Conservation (phyloP, 2,888 invertebrate species). For the Lepidocyrtinus sp. region DNA sequence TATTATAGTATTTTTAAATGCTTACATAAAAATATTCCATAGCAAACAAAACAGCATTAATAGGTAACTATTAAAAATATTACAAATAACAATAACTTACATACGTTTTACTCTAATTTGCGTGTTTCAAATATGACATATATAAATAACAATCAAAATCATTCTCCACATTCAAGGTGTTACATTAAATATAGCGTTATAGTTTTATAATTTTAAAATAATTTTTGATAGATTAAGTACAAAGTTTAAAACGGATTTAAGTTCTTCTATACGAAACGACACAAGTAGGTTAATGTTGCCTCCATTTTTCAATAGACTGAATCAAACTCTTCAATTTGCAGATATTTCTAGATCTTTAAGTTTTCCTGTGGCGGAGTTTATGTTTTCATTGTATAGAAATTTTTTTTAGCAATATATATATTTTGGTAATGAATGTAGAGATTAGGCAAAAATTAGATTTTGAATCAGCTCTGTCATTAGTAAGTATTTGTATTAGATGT, state of each 20-base stretch:
- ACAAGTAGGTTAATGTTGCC: too few relatives aligned
- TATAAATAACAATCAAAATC: not conserved
- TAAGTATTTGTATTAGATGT: conserved; percentile 17
- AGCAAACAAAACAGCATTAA: not conserved
- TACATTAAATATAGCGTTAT: not conserved
- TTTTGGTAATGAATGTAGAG: not conserved
- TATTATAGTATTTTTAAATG: not conserved
- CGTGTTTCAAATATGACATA: not conserved
- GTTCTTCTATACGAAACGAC: not conserved
- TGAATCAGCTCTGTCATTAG: conserved; percentile 52
- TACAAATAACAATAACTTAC: not conserved
- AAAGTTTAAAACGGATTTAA: not conserved
- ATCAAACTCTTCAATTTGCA: not conserved
- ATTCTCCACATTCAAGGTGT: not conserved
- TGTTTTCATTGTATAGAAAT: not conserved
- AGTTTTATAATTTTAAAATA: not conserved
- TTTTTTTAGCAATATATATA: not conserved
- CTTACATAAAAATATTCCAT: not conserved
- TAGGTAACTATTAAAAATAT: not conserved
- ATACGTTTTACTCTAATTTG: not conserved
- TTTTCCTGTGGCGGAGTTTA: not conserved
- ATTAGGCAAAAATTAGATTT: conserved; percentile 46
- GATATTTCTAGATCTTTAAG: not conserved
- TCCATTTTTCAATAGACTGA: not conserved
- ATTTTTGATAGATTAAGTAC: not conserved